A percentile compares a stretch with the other conserved stretches of the same genome.
Evolutionary conservation across 2,888 invertebrate species (phyloP).

Genomic region (Busseola fusca): DNA sequence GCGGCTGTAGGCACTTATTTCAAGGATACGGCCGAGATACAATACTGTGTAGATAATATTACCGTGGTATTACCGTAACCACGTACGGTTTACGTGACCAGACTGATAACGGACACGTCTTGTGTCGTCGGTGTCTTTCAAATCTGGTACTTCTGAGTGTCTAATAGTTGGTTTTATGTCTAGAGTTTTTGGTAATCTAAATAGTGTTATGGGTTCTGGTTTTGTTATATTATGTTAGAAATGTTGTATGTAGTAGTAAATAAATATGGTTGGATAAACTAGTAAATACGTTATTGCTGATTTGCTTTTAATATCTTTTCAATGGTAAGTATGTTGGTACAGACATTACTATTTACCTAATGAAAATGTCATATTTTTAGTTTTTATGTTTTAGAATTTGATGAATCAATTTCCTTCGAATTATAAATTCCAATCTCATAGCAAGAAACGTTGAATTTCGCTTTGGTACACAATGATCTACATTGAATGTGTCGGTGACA

Average conservation of each 20-base stretch:
- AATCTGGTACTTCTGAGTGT: background rate
- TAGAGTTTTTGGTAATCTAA: background rate
- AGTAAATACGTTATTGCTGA: background rate
- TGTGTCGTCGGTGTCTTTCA: conserved; percentile 22
- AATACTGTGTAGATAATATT: too few species aligned
- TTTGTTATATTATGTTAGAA: background rate
- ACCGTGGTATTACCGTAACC: conserved; percentile 42
- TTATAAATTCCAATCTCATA: background rate
- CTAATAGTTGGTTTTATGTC: background rate
- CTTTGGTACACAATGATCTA: background rate
- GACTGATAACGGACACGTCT: conserved; percentile 9
- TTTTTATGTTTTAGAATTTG: too few species aligned
- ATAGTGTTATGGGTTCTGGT: background rate
- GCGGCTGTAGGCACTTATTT: too few species aligned
- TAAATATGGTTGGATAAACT: background rate
- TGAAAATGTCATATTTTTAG: too few species aligned
- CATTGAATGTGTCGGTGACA: background rate
- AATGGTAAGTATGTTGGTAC: background rate
- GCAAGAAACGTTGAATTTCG: background rate
- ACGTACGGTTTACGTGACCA: conserved; percentile 45
- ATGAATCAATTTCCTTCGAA: background rate
- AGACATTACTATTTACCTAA: too few species aligned
- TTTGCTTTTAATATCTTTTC: background rate
- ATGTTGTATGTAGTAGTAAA: background rate
- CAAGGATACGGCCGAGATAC: too few species aligned